These are phyloP conservation scores for Gobius niger DNA, from an alignment of 2,113 vertebrate genomes.

Conservation along the genomic window DNA sequence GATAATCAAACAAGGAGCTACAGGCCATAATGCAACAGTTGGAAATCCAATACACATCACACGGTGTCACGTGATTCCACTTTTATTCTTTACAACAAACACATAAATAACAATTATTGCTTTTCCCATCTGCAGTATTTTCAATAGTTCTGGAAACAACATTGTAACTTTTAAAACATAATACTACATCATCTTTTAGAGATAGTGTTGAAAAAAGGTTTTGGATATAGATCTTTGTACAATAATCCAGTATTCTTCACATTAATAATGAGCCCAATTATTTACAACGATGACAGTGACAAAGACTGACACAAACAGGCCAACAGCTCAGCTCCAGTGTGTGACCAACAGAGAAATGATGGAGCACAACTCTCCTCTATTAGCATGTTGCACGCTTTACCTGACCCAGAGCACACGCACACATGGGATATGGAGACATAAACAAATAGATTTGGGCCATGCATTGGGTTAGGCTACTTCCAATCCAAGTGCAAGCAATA, in stretches of 20 bases:
- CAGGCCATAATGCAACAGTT: too few relatives aligned
- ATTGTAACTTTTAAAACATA: slow-evolving; percentile 52
- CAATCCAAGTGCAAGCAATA: slow-evolving; percentile 62
- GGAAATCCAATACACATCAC: neutral
- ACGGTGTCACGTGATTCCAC: neutral
- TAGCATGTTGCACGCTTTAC: too few relatives aligned
- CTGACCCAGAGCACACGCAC: slow-evolving; percentile 35
- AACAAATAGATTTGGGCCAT: slow-evolving; percentile 65
- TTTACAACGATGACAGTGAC: slow-evolving; percentile 51
- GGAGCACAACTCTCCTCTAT: slow-evolving; percentile 15
- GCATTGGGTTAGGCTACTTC: slow-evolving; percentile 55
- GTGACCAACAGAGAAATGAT: slow-evolving; percentile 32
- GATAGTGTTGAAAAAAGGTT: slow-evolving; percentile 4
- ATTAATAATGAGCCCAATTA: slow-evolving; percentile 46
- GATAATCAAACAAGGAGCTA: neutral
- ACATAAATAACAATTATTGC: slow-evolving; percentile 72
- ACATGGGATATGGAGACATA: slow-evolving; percentile 41
- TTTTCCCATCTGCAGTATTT: slow-evolving; percentile 58
- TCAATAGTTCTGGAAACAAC: slow-evolving; percentile 59
- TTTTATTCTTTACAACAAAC: slow-evolving; percentile 66
- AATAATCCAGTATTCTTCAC: slow-evolving; percentile 44
- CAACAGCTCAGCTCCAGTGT: slow-evolving; percentile 55
- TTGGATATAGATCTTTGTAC: slow-evolving; percentile 48
- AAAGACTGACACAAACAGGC: slow-evolving; percentile 55
- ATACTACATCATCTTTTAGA: slow-evolving; percentile 34